phyloP scores from a whole-genome alignment of 2,888 invertebrate species.

The Drosophila mayaguana region DNA sequence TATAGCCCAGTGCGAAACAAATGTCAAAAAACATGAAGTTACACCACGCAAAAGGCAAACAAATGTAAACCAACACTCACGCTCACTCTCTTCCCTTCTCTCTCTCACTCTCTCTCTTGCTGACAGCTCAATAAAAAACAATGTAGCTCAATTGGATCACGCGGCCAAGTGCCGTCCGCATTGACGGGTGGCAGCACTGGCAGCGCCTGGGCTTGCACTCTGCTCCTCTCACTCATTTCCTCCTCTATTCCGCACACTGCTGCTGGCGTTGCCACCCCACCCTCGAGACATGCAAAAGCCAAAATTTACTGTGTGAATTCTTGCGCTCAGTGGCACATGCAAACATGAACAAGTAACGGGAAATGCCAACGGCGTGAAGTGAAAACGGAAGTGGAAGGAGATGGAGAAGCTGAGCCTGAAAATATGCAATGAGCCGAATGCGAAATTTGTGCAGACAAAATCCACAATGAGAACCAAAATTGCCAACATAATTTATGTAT shows the following conservation, averaged over 20 bases:
- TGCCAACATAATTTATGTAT: slow-evolving; percentile 75
- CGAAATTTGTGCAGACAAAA: slow-evolving; percentile 31
- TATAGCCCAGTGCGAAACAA: slow-evolving; percentile 22
- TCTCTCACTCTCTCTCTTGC: not conserved
- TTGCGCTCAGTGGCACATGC: slow-evolving; percentile 52
- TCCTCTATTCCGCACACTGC: not conserved
- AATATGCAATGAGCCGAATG: slow-evolving; percentile 47
- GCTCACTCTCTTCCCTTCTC: not conserved
- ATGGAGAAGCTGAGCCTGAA: slow-evolving; percentile 31
- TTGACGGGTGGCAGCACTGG: slow-evolving; percentile 6
- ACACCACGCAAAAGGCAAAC: slow-evolving; percentile 16
- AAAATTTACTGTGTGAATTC: slow-evolving; percentile 75
- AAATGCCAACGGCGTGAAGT: not conserved
- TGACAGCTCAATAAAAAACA: slow-evolving; percentile 47
- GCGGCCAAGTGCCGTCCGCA: slow-evolving; percentile 29
- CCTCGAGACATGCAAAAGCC: slow-evolving; percentile 9
- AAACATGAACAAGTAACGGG: slow-evolving; percentile 22
- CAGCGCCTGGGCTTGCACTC: not conserved
- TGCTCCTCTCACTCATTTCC: not conserved
- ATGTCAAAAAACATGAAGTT: slow-evolving; percentile 38
- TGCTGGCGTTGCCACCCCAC: not conserved
- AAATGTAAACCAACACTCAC: slow-evolving; percentile 2
- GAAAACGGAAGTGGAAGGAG: slow-evolving; percentile 2
- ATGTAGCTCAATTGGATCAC: slow-evolving; percentile 74
- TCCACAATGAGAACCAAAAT: slow-evolving; percentile 75